Evolutionary conservation across 2,888 invertebrate species (phyloP).

Genomic region (Limnephilus auricula): DNA sequence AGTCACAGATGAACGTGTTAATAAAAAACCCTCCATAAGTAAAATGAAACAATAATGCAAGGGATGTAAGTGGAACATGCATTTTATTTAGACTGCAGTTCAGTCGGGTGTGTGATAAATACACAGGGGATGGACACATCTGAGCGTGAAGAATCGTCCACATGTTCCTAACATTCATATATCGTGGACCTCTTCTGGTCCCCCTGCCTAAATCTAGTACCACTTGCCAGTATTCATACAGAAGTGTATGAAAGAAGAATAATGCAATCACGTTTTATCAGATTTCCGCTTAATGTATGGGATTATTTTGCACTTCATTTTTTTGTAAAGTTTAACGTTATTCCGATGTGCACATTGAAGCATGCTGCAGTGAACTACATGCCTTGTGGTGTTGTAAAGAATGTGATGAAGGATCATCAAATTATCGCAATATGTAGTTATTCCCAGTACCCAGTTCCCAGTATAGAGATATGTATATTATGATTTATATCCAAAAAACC

Average conservation of each 20-base stretch:
- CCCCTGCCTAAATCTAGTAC: neutral
- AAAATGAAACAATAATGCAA: slow-evolving; percentile 48
- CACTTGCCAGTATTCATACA: slow-evolving; percentile 25
- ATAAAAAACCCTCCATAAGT: slow-evolving; percentile 22
- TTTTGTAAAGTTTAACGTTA: neutral
- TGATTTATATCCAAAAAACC: no score
- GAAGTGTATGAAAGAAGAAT: slow-evolving; percentile 8
- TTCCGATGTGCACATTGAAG: neutral
- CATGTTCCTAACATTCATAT: slow-evolving; percentile 58
- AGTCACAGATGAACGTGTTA: slow-evolving; percentile 3
- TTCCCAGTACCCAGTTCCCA: neutral
- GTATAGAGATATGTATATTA: neutral
- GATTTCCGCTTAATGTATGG: neutral
- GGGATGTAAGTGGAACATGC: slow-evolving; percentile 32
- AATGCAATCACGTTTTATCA: neutral
- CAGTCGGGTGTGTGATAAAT: slow-evolving; percentile 65
- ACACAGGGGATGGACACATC: slow-evolving; percentile 64
- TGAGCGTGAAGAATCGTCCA: slow-evolving; percentile 67
- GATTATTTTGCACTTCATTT: neutral
- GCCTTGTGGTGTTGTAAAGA: neutral
- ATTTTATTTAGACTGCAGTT: slow-evolving; percentile 63
- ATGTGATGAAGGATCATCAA: neutral
- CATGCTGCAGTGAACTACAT: neutral
- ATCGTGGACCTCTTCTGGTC: slow-evolving; percentile 7
- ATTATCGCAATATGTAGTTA: neutral